These are phyloP conservation scores for Pomatostomus ruficeps DNA, from an alignment of 2,113 vertebrate genomes.

Conservation along the genomic window DNA sequence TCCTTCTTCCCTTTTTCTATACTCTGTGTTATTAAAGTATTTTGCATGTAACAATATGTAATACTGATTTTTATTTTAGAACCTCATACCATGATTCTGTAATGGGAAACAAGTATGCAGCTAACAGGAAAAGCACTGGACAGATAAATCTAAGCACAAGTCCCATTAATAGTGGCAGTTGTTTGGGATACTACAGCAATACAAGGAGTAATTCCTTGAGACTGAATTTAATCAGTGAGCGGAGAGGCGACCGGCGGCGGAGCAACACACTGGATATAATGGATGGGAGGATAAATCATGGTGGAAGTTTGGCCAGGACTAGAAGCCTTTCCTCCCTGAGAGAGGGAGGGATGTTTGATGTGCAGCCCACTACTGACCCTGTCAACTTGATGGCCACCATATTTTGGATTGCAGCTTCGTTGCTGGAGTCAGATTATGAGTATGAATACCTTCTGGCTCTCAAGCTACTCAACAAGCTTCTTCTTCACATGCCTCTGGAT, in stretches of 20 bases:
- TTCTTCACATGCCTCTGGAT: conserved; percentile 92
- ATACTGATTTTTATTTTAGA: conserved; percentile 52
- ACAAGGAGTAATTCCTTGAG: conserved; percentile 90
- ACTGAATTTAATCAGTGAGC: conserved; percentile 83
- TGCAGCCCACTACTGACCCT: conserved; percentile 87
- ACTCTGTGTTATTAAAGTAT: not conserved
- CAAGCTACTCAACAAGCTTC: conserved; percentile 91
- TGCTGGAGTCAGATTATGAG: conserved; percentile 97
- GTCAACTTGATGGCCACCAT: conserved; percentile 93
- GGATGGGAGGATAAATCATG: conserved; percentile 86
- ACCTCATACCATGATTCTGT: conserved; percentile 83
- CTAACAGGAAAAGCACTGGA: conserved; percentile 96
- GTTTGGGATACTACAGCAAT: conserved; percentile 77
- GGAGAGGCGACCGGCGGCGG: conserved; percentile 83
- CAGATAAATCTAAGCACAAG: conserved; percentile 90
- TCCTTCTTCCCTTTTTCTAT: not conserved
- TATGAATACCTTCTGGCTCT: conserved; percentile 97
- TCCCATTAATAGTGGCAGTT: conserved; percentile 73
- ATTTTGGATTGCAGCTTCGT: conserved; percentile 94
- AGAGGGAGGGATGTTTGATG: conserved; percentile 80
- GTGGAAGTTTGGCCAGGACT: conserved; percentile 89
- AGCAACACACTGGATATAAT: conserved; percentile 96
- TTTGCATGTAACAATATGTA: not conserved
- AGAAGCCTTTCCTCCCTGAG: conserved; percentile 92
- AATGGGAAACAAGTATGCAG: conserved; percentile 90